Percentiles rank a stretch among this genome's conserved stretches.
These are phyloP conservation scores for Xiphorhynchus erythropygius DNA, from an alignment of 2,797 vertebrate species.

Conservation along the genomic window DNA sequence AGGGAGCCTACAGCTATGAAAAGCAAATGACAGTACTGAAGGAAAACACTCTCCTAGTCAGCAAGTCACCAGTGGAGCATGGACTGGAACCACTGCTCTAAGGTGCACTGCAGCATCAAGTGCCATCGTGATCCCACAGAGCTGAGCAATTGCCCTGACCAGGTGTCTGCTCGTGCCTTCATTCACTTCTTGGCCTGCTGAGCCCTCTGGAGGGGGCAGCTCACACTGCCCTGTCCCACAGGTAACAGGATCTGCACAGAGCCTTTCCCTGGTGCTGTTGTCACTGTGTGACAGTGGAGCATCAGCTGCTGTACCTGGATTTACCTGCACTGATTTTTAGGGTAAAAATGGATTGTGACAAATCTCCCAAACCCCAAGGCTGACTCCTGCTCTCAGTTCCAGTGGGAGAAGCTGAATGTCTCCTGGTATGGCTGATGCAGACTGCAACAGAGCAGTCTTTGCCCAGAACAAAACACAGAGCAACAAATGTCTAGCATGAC, in stretches of 20 bases:
- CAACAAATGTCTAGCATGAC: not conserved
- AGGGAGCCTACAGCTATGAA: not conserved
- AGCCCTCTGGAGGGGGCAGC: not conserved
- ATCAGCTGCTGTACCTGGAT: not conserved
- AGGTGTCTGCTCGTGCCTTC: not conserved
- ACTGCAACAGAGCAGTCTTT: not conserved
- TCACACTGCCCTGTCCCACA: accelerated
- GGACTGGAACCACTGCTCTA: not conserved
- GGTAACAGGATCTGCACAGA: not conserved
- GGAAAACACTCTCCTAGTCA: not conserved
- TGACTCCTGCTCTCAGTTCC: not conserved
- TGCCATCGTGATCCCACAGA: not conserved
- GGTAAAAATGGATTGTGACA: not conserved
- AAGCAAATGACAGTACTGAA: not conserved
- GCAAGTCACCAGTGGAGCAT: not conserved
- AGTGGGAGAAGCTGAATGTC: not conserved
- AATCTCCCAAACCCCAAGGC: not conserved
- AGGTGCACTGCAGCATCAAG: not conserved
- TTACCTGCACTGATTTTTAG: not conserved
- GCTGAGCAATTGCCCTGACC: not conserved
- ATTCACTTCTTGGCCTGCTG: accelerated
- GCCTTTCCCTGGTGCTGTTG: not conserved
- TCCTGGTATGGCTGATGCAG: not conserved
- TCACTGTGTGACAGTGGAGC: not conserved
- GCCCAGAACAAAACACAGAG: not conserved